phyloP scores from a whole-genome alignment of 1,140 invertebrate genomes.

The Platorchestia sp. region DNA sequence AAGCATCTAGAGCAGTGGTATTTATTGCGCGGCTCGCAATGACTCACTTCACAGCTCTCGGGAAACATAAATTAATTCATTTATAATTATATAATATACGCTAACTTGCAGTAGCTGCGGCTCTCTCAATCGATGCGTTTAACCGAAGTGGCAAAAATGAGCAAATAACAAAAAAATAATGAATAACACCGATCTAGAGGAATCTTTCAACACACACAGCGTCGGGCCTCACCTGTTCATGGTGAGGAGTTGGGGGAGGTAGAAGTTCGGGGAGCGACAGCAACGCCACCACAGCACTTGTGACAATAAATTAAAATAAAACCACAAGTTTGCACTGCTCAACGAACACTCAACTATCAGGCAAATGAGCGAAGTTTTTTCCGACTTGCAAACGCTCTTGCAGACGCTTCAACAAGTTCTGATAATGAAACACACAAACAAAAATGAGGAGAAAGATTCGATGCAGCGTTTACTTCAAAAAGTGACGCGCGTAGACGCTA shows the following conservation, averaged over 20 bases:
- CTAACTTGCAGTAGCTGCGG: too few species aligned
- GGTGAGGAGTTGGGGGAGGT: slow-evolving; percentile 25
- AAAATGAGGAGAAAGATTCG: background rate
- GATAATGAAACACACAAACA: background rate
- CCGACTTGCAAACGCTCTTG: background rate
- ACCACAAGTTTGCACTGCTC: background rate
- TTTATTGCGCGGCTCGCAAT: too few species aligned
- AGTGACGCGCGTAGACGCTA: background rate
- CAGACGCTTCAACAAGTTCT: background rate
- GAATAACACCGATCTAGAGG: background rate
- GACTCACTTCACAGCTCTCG: too few species aligned
- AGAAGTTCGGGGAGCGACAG: slow-evolving; percentile 36
- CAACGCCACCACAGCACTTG: slow-evolving; percentile 7
- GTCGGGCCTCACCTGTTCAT: background rate
- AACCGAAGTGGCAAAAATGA: background rate
- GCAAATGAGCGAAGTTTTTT: background rate
- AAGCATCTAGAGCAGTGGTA: background rate
- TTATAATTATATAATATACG: too few species aligned
- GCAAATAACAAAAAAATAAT: background rate
- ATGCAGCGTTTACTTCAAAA: background rate
- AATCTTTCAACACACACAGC: background rate
- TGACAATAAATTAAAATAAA: background rate
- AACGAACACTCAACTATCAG: background rate
- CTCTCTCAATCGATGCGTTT: too few species aligned
- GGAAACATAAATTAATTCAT: too few species aligned